Evolutionary conservation across 2,797 vertebrate genomes (phyloP).

Genomic region (Pipistrellus kuhlii): DNA sequence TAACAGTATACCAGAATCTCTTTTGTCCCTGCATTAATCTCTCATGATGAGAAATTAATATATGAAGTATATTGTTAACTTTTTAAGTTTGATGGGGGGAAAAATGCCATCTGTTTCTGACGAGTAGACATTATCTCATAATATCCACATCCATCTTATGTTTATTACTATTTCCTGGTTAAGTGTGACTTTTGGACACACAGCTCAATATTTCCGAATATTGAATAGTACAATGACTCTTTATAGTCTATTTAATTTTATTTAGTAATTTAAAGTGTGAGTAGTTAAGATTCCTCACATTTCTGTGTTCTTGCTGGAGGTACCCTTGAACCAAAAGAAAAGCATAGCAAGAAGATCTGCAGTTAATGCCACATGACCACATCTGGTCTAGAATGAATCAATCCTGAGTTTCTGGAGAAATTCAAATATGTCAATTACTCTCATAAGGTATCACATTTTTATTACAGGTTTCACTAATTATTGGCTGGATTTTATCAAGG

Average conservation of each 20-base stretch:
- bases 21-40: constrained; percentile 77
- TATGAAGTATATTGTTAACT: constrained; percentile 80
- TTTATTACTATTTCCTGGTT: constrained; percentile 83
- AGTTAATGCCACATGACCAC: background rate
- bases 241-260: constrained; percentile 75
- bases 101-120: constrained; percentile 79
- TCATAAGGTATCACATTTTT: constrained; percentile 41
- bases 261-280: constrained; percentile 80
- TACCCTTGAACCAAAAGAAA: constrained; percentile 40
- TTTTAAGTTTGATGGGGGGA: constrained; percentile 81
- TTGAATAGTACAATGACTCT: constrained; percentile 78
- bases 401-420: constrained; percentile 47
- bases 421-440: constrained; percentile 22
- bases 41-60: constrained; percentile 79
- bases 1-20: constrained; percentile 62
- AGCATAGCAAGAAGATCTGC: background rate
- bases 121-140: constrained; percentile 88
- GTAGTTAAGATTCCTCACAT: constrained; percentile 66
- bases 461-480: constrained; percentile 36
- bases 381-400: background rate
- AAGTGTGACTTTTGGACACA: constrained; percentile 87
- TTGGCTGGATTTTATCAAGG: constrained; percentile 54
- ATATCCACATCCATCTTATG: constrained; percentile 79
- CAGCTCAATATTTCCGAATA: constrained; percentile 82
- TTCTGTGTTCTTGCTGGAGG: constrained; percentile 9